phyloP scores from a whole-genome alignment of 2,113 vertebrate species.

The Actenoides lindsayi region DNA sequence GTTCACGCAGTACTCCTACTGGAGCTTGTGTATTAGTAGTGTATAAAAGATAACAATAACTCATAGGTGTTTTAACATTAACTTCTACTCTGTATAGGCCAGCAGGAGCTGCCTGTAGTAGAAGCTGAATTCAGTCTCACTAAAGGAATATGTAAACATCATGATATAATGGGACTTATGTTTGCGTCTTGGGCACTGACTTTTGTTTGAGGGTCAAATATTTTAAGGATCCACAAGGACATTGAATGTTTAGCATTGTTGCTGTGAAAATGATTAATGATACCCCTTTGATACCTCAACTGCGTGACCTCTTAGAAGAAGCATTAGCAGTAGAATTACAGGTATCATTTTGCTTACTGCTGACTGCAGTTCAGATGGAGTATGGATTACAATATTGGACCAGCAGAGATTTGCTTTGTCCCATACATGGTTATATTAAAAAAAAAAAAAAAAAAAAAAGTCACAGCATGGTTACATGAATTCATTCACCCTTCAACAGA shows the following conservation, averaged over 20 bases:
- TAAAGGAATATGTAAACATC: background rate
- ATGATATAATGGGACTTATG: background rate
- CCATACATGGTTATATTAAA: background rate
- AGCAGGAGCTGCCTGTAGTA: background rate
- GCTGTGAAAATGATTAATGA: background rate
- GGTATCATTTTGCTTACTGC: background rate
- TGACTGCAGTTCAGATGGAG: background rate
- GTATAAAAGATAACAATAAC: background rate
- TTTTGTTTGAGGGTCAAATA: background rate
- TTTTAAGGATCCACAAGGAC: background rate
- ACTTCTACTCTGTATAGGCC: background rate
- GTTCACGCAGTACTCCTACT: background rate
- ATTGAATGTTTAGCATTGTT: background rate
- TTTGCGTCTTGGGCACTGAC: background rate
- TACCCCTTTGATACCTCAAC: background rate
- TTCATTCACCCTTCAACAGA: background rate
- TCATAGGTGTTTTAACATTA: too few relatives aligned
- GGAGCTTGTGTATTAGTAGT: background rate
- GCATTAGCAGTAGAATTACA: too few relatives aligned
- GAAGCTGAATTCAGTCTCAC: background rate
- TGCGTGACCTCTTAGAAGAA: too few relatives aligned
- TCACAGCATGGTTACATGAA: background rate
- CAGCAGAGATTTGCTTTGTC: background rate
- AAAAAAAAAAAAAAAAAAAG: background rate
- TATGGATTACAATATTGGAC: too few relatives aligned